phyloP scores from a whole-genome alignment of 2,113 vertebrate species.

The Dryoscopus gambensis region DNA sequence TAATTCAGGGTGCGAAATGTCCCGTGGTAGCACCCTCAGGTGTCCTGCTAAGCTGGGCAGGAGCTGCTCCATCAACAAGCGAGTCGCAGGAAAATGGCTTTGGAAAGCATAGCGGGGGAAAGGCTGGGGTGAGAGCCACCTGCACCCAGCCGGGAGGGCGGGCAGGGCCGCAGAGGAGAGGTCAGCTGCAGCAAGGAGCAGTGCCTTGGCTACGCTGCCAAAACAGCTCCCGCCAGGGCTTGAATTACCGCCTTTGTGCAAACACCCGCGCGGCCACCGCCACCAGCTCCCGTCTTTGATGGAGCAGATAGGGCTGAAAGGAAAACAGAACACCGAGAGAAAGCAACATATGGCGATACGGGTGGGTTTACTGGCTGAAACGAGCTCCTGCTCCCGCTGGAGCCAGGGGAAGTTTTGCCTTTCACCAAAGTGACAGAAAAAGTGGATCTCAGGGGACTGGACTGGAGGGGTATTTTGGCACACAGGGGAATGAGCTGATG shows the following conservation, averaged over 20 bases:
- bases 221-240: constrained; percentile 17
- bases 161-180: background rate
- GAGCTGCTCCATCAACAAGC: background rate
- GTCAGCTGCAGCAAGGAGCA: constrained; percentile 20
- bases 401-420: background rate
- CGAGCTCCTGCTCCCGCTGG: accelerated
- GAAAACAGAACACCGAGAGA: background rate
- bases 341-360: background rate
- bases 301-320: constrained; percentile 3
- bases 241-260: constrained; percentile 45
- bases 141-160: background rate
- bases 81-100: background rate
- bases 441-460: background rate
- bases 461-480: background rate
- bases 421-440: background rate
- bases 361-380: background rate
- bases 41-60: background rate
- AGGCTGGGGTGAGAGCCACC: background rate
- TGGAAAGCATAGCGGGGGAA: accelerated
- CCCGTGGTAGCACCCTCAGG: accelerated
- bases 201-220: constrained; percentile 31
- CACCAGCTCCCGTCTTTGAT: background rate
- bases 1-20: accelerated
- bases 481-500: background rate
- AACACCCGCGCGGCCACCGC: background rate